Conservation (phyloP, 2,888 invertebrate species). For the Exephanes ischioxanthus region DNA sequence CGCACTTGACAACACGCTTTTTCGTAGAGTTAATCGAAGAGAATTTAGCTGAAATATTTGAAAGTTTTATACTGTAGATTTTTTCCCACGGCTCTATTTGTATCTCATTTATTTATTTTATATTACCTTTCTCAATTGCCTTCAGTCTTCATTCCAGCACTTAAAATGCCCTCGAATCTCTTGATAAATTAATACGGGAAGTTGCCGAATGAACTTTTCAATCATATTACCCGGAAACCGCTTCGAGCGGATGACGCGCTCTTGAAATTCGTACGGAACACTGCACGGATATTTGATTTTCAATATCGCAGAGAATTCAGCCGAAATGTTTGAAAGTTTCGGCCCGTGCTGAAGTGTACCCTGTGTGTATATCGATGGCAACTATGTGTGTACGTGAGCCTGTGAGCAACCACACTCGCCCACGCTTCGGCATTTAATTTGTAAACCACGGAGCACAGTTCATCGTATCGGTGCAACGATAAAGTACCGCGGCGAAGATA, state of each 20-base stretch:
- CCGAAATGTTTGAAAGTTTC: slow-evolving; percentile 5
- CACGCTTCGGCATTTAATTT: slow-evolving; percentile 12
- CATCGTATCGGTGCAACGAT: slow-evolving; percentile 13
- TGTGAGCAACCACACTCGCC: not conserved
- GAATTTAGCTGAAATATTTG: too few relatives aligned
- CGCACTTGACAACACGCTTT: too few relatives aligned
- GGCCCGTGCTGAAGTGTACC: too few relatives aligned
- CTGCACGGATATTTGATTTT: slow-evolving; percentile 14
- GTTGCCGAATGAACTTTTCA: slow-evolving; percentile 48
- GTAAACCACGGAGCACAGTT: not conserved
- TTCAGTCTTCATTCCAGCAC: slow-evolving; percentile 6
- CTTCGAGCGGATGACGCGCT: slow-evolving; percentile 4
- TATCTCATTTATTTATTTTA: not conserved
- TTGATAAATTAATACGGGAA: slow-evolving; percentile 33
- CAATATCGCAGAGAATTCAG: slow-evolving; percentile 23
- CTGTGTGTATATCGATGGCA: not conserved
- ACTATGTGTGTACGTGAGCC: not conserved
- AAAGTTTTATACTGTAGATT: too few relatives aligned
- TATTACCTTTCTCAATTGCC: not conserved
- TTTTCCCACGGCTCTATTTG: too few relatives aligned
- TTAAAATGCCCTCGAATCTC: slow-evolving; percentile 8
- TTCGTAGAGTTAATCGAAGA: too few relatives aligned
- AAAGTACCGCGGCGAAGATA: not conserved
- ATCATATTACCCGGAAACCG: slow-evolving; percentile 21
- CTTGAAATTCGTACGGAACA: not conserved